phyloP scores from a whole-genome alignment of 2,888 invertebrate genomes.

The Aricia artaxerxes region DNA sequence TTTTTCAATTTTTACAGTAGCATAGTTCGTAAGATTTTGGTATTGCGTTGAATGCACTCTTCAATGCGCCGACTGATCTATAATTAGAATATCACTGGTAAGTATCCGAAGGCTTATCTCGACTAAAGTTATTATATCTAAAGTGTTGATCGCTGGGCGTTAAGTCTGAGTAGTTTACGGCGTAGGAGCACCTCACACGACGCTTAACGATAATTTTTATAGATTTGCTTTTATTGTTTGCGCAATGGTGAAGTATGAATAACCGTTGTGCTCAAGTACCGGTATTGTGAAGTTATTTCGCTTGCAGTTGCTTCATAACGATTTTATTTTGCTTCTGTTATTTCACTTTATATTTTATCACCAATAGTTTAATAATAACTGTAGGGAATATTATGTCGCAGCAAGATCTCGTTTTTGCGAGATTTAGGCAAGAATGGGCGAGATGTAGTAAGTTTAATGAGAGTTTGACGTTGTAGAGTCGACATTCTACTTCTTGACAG shows the following conservation, averaged over 20 bases:
- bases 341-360: not conserved
- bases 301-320: not conserved
- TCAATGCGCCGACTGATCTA: not conserved
- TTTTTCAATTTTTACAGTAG: no score
- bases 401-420: not conserved
- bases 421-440: not conserved
- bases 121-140: constrained; percentile 54
- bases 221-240: constrained; percentile 32
- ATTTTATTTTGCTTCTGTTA: not conserved
- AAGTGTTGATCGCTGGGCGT: constrained; percentile 61
- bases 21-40: no score
- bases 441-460: not conserved
- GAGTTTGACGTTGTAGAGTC: not conserved
- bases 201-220: constrained; percentile 30
- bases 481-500: no score
- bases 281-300: constrained; percentile 6
- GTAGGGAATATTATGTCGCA: not conserved
- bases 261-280: constrained; percentile 25
- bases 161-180: constrained; percentile 67
- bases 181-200: constrained; percentile 62
- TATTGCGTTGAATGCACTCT: not conserved
- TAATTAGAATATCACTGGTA: constrained; percentile 11
- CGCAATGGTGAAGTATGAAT: constrained; percentile 13
- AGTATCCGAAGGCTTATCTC: constrained; percentile 44
- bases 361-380: not conserved